Conservation (phyloP, 2,888 invertebrate genomes). For the Brachyopa scutellaris region DNA sequence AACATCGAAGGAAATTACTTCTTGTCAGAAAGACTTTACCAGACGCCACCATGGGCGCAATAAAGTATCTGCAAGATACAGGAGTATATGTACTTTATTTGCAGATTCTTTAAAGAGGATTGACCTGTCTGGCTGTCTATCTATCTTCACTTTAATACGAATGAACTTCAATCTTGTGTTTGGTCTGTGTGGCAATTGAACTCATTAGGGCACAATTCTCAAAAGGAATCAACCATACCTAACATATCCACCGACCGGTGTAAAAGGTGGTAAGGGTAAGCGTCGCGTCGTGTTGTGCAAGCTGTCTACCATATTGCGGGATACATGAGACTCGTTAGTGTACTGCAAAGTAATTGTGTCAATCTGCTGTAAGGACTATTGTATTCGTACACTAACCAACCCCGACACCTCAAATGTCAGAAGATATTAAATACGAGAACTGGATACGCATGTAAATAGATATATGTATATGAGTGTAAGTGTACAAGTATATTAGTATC, state of each 20-base stretch:
- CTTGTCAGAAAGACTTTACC: too few relatives aligned
- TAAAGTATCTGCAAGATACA: too few relatives aligned
- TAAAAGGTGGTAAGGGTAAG: not conserved
- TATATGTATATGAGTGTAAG: too few relatives aligned
- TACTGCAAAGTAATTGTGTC: conserved; percentile 29
- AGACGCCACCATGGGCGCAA: too few relatives aligned
- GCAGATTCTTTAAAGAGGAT: too few relatives aligned
- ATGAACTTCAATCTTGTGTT: conserved; percentile 3
- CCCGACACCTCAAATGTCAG: not conserved
- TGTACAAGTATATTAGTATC: too few relatives aligned
- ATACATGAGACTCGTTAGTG: conserved; percentile 2
- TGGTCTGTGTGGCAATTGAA: not conserved
- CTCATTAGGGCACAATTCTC: conserved; percentile 19
- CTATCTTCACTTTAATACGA: conserved; percentile 12
- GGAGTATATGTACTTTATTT: too few relatives aligned
- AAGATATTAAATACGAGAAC: not conserved
- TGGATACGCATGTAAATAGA: not conserved
- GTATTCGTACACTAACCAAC: conserved; percentile 1
- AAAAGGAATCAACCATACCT: not conserved
- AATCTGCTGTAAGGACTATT: conserved; percentile 13
- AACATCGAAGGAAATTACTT: too few relatives aligned
- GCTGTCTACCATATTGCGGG: conserved; percentile 4
- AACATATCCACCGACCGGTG: not conserved
- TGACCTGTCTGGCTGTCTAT: conserved; percentile 1
- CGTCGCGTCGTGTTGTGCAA: conserved; percentile 9